Conservation (phyloP, 2,888 invertebrate species). For the Hyppa rectilinea region DNA sequence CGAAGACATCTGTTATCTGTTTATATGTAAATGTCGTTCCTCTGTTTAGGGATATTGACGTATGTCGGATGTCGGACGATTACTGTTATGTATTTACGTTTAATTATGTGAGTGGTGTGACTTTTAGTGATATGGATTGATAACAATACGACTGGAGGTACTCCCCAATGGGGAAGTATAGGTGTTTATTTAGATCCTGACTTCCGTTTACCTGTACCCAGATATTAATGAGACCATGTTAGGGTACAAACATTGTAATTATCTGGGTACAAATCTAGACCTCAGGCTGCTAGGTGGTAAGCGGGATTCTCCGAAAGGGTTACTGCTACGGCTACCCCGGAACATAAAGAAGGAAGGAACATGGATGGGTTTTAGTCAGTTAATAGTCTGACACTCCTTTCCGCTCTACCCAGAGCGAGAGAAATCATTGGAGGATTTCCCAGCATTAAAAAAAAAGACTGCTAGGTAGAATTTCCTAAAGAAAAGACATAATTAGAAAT, state of each 20-base stretch:
- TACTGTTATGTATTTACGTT: conserved; percentile 41
- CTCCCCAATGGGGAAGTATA: neutral
- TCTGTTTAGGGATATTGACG: conserved; percentile 44
- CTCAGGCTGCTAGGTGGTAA: too few relatives aligned
- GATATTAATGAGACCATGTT: neutral
- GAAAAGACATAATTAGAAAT: too few relatives aligned
- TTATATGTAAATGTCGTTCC: conserved; percentile 25
- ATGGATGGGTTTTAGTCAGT: too few relatives aligned
- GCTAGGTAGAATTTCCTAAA: neutral
- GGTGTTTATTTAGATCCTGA: neutral
- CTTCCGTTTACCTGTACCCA: neutral
- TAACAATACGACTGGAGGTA: neutral
- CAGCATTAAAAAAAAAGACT: too few relatives aligned
- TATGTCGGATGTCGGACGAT: conserved; percentile 22
- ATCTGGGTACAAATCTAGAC: neutral
- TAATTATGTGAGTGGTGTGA: conserved; percentile 33
- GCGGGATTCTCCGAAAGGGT: too few relatives aligned
- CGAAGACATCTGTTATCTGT: conserved; percentile 21
- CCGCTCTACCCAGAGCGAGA: too few relatives aligned
- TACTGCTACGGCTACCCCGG: too few relatives aligned
- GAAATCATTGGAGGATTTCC: too few relatives aligned
- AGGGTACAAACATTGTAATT: neutral
- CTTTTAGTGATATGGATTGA: conserved; percentile 14
- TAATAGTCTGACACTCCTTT: too few relatives aligned
- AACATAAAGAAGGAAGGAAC: too few relatives aligned